Conservation (phyloP, 2,888 invertebrate genomes). For the Acanthosepion esculentum region DNA sequence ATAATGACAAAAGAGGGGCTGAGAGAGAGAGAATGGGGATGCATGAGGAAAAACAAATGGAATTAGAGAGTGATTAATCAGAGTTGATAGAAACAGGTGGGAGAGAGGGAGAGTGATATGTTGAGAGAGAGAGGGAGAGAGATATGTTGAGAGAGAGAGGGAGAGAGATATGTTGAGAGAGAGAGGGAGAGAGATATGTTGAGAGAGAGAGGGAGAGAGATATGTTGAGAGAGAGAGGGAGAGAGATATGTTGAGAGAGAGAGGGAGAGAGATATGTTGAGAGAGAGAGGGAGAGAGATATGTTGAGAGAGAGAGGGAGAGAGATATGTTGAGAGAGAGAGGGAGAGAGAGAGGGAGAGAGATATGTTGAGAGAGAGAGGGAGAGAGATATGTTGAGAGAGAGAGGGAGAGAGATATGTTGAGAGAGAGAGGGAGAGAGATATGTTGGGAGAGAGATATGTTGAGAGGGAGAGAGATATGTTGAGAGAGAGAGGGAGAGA, state of each 20-base stretch:
- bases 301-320: background rate
- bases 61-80: background rate
- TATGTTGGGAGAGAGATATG: background rate
- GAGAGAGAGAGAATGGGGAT: background rate
- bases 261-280: background rate
- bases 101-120: background rate
- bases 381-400: too few species aligned
- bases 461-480: background rate
- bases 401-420: too few species aligned
- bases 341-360: background rate
- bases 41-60: too few species aligned
- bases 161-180: background rate
- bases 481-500: background rate
- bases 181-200: background rate
- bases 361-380: background rate
- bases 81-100: background rate
- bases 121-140: background rate
- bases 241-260: too few species aligned
- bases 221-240: too few species aligned
- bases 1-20: background rate
- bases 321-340: background rate
- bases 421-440: too few species aligned
- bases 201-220: too few species aligned
- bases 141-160: background rate
- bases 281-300: background rate